Evolutionary conservation across 2,113 vertebrate genomes (phyloP), one percentile per base, ranked within the genome.

Genomic region (Petaurus breviceps): DNA sequence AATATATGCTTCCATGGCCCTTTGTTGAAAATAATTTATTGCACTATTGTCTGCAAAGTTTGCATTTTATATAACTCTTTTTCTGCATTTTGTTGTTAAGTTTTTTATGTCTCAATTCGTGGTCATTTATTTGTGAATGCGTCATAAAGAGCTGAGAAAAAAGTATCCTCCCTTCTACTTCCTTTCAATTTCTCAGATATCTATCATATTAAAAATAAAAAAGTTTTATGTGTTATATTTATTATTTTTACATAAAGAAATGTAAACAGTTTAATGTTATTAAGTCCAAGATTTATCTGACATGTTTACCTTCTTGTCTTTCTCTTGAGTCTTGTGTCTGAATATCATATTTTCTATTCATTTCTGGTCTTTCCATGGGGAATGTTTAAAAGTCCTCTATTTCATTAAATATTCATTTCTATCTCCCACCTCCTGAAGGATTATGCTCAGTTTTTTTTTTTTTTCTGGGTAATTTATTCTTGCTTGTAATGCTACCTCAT

Each of bases 1-100:
- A 8, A 7, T n/a, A 2, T n/a, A 19, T 77, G 7, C 8, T n/a
- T 16, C 16, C 1, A 6, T n/a, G 3, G 37, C 12, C 26, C 4
- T 19, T 77, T 19, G 3, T 31, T 77, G 16, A n/a, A 6, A n/a
- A 8, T 77, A 77, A 77, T 77, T 37, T n/a, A n/a, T n/a, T 68
- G 5, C 14, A 7, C 22, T n/a, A 77, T n/a, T 3, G 12, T n/a
- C 68, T n/a, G 16, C 16, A 77, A 77, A n/a, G 1, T 19, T 0
- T 77, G 8, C 14, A 77, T 77, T n/a, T 77, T n/a, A 2, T 77
- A 77, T 31, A 31, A 31, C 57, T 77, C 1, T 11, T n/a, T 77
- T 77, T 77, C 37, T 77, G 31, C 4, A 77, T 77, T n/a, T 19
- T 14, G 16, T 22, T 77, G 3, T n/a, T 22, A 8, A 77, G 37